phyloP scores from a whole-genome alignment of 1,140 invertebrate species.

The Drosophila takahashii region DNA sequence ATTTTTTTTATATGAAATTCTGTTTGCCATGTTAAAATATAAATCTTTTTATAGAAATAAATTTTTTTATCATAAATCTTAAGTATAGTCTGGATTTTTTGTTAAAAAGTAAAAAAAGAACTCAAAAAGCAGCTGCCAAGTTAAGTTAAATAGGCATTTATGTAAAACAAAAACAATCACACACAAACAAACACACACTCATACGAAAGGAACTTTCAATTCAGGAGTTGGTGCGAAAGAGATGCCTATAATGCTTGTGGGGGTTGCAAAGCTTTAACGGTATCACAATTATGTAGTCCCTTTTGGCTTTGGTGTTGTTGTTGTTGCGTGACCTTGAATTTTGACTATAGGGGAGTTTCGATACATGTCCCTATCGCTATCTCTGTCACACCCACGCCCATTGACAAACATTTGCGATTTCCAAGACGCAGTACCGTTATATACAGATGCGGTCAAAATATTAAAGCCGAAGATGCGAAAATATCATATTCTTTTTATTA shows the following conservation, averaged over 20 bases:
- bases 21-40: too few relatives aligned
- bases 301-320: conserved; percentile 18
- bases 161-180: conserved; percentile 6
- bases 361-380: conserved; percentile 20
- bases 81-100: too few relatives aligned
- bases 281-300: conserved; percentile 45
- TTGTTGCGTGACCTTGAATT: conserved; percentile 59
- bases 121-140: conserved; percentile 18
- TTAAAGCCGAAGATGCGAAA: background rate
- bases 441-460: background rate
- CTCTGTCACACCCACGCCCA: conserved; percentile 25
- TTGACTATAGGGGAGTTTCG: conserved; percentile 37
- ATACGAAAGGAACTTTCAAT: conserved; percentile 1
- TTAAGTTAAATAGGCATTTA: conserved; percentile 3
- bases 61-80: too few relatives aligned
- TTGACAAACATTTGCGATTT: conserved; percentile 31
- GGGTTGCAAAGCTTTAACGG: conserved; percentile 56
- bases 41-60: background rate
- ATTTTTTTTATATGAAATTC: too few relatives aligned
- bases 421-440: conserved; percentile 45
- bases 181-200: background rate
- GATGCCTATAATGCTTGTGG: conserved; percentile 34
- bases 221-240: conserved; percentile 27
- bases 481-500: background rate
- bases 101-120: background rate